Percentiles rank a stretch among this genome's conserved stretches.
Evolutionary conservation across 2,888 invertebrate species (phyloP).

Genomic region (Hipparchia sbordonii): DNA sequence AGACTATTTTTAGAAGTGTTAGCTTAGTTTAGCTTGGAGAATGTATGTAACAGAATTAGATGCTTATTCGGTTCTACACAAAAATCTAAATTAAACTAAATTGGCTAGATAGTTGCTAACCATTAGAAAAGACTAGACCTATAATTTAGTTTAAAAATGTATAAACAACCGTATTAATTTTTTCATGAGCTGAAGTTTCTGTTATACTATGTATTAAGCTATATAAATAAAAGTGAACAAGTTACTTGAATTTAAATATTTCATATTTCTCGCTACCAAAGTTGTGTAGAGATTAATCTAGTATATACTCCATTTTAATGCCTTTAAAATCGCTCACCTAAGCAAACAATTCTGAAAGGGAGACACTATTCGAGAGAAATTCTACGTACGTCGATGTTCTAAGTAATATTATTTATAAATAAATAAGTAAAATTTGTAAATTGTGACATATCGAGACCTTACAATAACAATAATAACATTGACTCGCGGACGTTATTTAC

Average conservation of each 20-base stretch:
- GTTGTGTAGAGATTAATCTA: not conserved
- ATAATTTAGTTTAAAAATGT: too few species aligned
- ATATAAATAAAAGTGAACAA: not conserved
- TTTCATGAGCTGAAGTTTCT: too few species aligned
- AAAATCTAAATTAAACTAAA: too few species aligned
- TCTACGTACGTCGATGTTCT: slow-evolving; percentile 2
- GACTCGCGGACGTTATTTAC: slow-evolving; percentile 48
- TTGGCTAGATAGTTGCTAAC: too few species aligned
- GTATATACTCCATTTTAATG: too few species aligned
- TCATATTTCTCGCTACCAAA: not conserved
- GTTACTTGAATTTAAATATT: not conserved
- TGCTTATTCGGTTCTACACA: too few species aligned
- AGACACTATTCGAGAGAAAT: slow-evolving; percentile 7
- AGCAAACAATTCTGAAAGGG: not conserved
- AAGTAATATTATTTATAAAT: not conserved
- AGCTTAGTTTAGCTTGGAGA: too few species aligned
- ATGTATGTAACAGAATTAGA: too few species aligned
- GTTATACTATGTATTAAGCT: not conserved
- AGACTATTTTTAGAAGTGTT: too few species aligned
- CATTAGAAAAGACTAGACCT: too few species aligned
- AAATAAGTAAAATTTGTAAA: slow-evolving; percentile 25
- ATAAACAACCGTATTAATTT: not conserved
- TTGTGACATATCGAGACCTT: slow-evolving; percentile 51
- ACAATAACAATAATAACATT: slow-evolving; percentile 45
- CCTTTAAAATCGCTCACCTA: not conserved